Evolutionary conservation across 2,888 invertebrate species (phyloP).

Genomic region (Brachypterus glaber): DNA sequence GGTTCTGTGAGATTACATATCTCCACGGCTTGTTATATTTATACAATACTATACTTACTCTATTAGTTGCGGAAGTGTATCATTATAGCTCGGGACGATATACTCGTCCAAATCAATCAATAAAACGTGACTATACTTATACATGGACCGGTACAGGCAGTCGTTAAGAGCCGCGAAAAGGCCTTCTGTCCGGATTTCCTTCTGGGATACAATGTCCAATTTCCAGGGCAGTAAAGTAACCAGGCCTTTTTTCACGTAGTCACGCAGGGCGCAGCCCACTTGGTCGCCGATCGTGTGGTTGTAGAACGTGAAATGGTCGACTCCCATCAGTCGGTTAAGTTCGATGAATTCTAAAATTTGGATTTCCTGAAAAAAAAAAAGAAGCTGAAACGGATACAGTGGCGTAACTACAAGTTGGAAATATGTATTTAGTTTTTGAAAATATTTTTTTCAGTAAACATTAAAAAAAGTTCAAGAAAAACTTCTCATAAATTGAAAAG

Average conservation of each 20-base stretch:
- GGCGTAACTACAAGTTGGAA: not conserved
- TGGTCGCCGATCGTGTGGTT: constrained; percentile 77
- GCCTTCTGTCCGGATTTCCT: constrained; percentile 87
- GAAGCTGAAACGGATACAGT: not conserved
- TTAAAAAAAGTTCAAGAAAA: no score
- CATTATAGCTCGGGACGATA: constrained; percentile 71
- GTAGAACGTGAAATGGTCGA: constrained; percentile 81
- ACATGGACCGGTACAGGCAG: constrained; percentile 86
- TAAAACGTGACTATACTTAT: constrained; percentile 68
- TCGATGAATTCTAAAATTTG: constrained; percentile 86
- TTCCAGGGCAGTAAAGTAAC: constrained; percentile 74
- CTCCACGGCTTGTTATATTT: no score
- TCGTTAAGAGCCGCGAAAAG: constrained; percentile 88
- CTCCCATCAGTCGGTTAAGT: constrained; percentile 73
- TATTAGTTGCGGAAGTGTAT: constrained; percentile 64
- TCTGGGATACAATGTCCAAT: constrained; percentile 75
- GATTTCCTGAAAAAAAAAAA: constrained; percentile 45
- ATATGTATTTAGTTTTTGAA: no score
- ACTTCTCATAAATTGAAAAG: no score
- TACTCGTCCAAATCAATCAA: constrained; percentile 85
- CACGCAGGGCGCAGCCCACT: constrained; percentile 56
- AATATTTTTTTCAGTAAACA: no score
- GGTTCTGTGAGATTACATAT: no score
- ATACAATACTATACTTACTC: constrained; percentile 48
- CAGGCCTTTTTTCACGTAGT: constrained; percentile 46